Evolutionary conservation across 2,888 invertebrate genomes (phyloP).

Genomic region (Nomada ferruginata): DNA sequence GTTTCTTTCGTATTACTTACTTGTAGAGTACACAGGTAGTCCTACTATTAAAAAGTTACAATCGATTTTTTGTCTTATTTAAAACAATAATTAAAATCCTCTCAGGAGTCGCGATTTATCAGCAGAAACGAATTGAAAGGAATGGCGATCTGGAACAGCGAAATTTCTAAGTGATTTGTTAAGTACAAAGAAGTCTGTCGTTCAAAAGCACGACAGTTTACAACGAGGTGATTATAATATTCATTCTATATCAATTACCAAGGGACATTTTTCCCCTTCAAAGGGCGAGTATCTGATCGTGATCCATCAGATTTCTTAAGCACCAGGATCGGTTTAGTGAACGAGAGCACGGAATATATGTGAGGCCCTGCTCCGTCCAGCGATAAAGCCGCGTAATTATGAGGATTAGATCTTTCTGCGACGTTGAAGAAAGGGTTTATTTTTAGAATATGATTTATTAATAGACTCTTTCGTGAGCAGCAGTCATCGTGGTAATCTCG

Average conservation of each 20-base stretch:
- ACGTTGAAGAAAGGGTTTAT: constrained; percentile 19
- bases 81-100: too few relatives aligned
- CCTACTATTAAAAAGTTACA: too few relatives aligned
- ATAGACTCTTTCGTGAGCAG: constrained; percentile 14
- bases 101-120: too few relatives aligned
- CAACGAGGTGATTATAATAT: neutral
- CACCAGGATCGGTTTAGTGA: constrained; percentile 29
- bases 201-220: neutral
- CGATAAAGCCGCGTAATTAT: constrained; percentile 30
- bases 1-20: too few relatives aligned
- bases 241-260: neutral
- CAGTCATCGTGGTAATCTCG: constrained; percentile 15
- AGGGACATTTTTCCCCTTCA: neutral
- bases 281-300: constrained; percentile 5
- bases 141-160: neutral
- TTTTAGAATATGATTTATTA: constrained; percentile 27
- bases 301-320: constrained; percentile 21
- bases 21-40: too few relatives aligned
- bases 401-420: constrained; percentile 30
- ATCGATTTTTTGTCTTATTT: too few relatives aligned
- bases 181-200: neutral
- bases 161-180: neutral
- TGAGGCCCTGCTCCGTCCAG: constrained; percentile 19
- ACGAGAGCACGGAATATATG: constrained; percentile 33
- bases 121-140: too few relatives aligned